Conservation (phyloP, 2,113 vertebrate genomes). For the Ardeotis arabs region DNA sequence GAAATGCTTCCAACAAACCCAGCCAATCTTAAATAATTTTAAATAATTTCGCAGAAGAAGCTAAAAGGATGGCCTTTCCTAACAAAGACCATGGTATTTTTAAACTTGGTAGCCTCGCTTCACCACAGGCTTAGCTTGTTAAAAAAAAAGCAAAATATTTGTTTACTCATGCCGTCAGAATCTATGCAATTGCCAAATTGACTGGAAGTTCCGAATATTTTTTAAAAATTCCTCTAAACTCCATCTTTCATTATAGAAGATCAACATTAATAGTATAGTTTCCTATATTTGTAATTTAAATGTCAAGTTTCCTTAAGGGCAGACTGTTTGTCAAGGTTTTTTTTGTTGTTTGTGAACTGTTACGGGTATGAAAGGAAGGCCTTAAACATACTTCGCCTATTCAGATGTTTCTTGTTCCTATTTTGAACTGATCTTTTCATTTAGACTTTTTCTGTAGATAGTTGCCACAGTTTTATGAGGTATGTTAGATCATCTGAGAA, state of each 20-base stretch:
- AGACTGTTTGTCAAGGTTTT: neutral
- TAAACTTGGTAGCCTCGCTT: neutral
- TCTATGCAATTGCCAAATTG: neutral
- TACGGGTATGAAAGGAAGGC: neutral
- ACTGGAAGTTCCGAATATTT: neutral
- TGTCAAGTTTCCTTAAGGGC: neutral
- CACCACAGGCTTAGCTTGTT: neutral
- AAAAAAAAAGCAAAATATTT: neutral
- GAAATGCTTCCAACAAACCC: slow-evolving; percentile 2
- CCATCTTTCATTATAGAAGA: neutral
- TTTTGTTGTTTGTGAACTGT: neutral
- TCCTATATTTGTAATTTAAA: neutral
- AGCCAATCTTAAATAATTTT: neutral
- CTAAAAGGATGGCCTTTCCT: neutral
- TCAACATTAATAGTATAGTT: neutral
- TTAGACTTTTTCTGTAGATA: neutral
- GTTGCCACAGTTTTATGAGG: neutral
- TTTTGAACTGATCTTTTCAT: neutral
- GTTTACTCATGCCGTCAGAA: neutral
- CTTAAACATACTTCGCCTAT: neutral
- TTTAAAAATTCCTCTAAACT: neutral
- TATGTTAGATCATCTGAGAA: neutral
- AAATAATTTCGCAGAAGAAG: neutral
- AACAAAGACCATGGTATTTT: neutral
- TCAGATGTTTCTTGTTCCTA: neutral